A percentile compares a stretch with the other conserved stretches of the same genome.
Evolutionary conservation across 2,113 vertebrate species (phyloP).

Genomic region (Vidua chalybeata): DNA sequence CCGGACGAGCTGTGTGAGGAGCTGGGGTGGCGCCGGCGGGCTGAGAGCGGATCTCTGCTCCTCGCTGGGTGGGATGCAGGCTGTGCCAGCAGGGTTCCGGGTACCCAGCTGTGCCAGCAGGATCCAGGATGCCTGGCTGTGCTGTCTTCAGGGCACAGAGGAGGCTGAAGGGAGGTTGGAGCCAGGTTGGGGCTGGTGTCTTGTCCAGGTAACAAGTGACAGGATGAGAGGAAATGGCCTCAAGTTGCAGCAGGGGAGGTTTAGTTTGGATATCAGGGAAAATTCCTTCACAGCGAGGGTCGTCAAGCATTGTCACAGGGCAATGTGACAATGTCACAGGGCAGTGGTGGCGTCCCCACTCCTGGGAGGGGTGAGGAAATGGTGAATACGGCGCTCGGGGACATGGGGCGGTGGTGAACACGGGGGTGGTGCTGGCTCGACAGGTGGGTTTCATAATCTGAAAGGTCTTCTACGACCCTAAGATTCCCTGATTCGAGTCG

Average conservation of each 20-base stretch:
- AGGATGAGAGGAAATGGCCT: not conserved
- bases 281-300: not conserved
- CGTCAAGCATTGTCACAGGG: not conserved
- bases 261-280: not conserved
- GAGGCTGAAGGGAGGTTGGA: not conserved
- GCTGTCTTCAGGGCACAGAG: not conserved
- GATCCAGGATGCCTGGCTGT: rapidly evolving
- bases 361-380: not conserved
- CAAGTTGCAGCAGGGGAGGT: not conserved
- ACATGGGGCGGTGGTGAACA: not conserved
- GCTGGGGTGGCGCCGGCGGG: not conserved
- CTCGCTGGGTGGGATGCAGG: not conserved
- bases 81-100: not conserved
- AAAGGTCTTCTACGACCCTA: not conserved
- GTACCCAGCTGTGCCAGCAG: not conserved
- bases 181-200: not conserved
- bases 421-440: not conserved
- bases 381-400: not conserved
- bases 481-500: too few relatives aligned
- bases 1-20: rapidly evolving
- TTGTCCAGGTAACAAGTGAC: not conserved
- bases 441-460: not conserved
- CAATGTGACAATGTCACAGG: not conserved
- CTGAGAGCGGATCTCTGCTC: not conserved
- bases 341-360: not conserved